These are phyloP conservation scores for Callyntrura sp. DNA, from an alignment of 2,888 invertebrate species.

Conservation along the genomic window DNA sequence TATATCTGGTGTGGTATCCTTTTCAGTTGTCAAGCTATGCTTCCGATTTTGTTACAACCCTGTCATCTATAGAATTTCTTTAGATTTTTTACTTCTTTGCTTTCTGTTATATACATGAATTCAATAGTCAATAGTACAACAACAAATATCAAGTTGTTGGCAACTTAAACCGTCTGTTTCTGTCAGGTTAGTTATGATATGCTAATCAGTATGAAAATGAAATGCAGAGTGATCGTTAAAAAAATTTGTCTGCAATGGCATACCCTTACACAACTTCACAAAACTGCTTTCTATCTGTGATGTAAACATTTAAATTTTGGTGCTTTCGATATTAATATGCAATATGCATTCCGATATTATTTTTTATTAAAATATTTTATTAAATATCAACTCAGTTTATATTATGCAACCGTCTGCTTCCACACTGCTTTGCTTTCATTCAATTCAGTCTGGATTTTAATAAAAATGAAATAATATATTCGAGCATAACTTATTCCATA, in stretches of 20 bases:
- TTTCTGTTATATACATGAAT: neutral
- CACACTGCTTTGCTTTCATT: neutral
- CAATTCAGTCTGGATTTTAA: neutral
- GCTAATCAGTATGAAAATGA: constrained; percentile 66
- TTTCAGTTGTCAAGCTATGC: neutral
- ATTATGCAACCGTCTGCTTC: neutral
- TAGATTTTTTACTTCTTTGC: neutral
- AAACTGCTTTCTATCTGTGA: neutral
- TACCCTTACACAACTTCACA: neutral
- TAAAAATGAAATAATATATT: neutral
- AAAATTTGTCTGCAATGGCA: constrained; percentile 37
- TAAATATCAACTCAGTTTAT: neutral
- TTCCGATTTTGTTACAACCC: neutral
- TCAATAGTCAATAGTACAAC: neutral
- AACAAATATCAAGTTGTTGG: neutral
- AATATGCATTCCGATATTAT: constrained; percentile 7
- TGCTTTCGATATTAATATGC: constrained; percentile 60
- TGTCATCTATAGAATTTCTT: constrained; percentile 1
- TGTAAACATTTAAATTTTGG: constrained; percentile 3
- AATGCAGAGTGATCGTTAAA: constrained; percentile 51
- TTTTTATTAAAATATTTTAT: constrained; percentile 39
- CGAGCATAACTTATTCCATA: neutral
- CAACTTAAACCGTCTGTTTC: constrained; percentile 54
- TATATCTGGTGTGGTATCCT: neutral
- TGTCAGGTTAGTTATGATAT: constrained; percentile 74